Evolutionary conservation across 2,113 vertebrate species (phyloP).

Genomic region (Nerophis lumbriciformis): DNA sequence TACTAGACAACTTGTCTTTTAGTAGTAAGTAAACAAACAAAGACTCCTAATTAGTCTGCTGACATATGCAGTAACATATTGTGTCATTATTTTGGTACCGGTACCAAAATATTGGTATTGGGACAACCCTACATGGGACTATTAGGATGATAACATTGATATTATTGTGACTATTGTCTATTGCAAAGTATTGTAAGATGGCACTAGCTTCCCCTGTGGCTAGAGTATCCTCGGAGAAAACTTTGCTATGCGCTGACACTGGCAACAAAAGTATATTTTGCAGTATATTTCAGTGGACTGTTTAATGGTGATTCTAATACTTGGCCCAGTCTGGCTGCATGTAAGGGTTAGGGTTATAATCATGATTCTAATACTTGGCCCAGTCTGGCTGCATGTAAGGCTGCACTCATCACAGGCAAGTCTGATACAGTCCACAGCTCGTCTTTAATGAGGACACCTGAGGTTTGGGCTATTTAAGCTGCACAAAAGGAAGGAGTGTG

Average conservation of each 20-base stretch:
- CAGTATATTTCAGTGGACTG: not conserved
- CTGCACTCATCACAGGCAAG: conserved; percentile 20
- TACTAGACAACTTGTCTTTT: too few species aligned
- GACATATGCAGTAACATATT: too few species aligned
- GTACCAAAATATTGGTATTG: too few species aligned
- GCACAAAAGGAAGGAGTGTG: conserved; percentile 21
- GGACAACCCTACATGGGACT: too few species aligned
- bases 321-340: not conserved
- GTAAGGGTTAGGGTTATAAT: too few species aligned
- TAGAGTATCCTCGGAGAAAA: not conserved
- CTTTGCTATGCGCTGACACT: not conserved
- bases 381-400: conserved; percentile 13
- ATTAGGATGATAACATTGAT: too few species aligned
- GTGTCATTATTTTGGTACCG: too few species aligned
- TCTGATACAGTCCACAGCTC: conserved; percentile 38
- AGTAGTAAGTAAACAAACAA: too few species aligned
- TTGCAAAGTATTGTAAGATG: too few species aligned
- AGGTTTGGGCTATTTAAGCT: conserved; percentile 38
- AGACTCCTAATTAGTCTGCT: too few species aligned
- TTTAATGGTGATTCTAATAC: conserved; percentile 10
- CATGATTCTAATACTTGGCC: conserved; percentile 10
- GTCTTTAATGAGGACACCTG: conserved; percentile 64
- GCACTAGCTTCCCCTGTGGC: too few species aligned
- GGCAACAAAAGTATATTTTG: not conserved
- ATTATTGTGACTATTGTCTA: too few species aligned